These are phyloP conservation scores for Casuarius casuarius DNA, from an alignment of 2,113 vertebrate species.

Conservation along the genomic window DNA sequence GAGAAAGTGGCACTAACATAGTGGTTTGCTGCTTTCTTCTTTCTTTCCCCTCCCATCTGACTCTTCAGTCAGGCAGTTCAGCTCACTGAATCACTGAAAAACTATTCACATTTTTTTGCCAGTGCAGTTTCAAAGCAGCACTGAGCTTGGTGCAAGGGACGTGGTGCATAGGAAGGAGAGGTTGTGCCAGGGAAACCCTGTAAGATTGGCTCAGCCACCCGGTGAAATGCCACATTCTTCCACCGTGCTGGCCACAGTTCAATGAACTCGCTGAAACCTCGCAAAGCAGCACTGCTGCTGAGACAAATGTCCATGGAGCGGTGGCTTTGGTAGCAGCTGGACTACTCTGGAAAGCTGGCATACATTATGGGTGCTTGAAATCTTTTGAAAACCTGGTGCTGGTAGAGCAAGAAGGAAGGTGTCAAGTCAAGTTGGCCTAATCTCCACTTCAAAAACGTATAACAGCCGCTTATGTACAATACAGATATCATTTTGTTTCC, in stretches of 20 bases:
- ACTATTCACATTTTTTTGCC: neutral
- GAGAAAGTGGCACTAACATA: slow-evolving; percentile 61
- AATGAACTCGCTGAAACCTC: neutral
- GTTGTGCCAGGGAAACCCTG: neutral
- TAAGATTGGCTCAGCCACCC: neutral
- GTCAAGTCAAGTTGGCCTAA: neutral
- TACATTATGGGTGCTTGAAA: neutral
- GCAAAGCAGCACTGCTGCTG: neutral
- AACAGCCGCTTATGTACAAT: neutral
- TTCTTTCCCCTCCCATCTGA: slow-evolving; percentile 34
- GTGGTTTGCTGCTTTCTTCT: slow-evolving; percentile 24
- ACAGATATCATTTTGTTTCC: neutral
- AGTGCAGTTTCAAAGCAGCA: neutral
- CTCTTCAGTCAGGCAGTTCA: slow-evolving; percentile 38
- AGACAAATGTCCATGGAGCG: neutral
- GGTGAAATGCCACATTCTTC: neutral
- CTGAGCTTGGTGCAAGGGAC: neutral
- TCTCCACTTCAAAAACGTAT: neutral
- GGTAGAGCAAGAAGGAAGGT: neutral
- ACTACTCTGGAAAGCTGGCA: neutral
- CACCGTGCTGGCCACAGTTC: neutral
- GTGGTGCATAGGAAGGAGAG: neutral
- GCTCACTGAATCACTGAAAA: slow-evolving; percentile 14
- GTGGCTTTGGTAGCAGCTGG: neutral
- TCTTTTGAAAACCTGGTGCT: neutral